A percentile compares a stretch with the other conserved stretches of the same genome.
Evolutionary conservation across 2,797 vertebrate species (phyloP).

Genomic region (Miichthys miiuy): DNA sequence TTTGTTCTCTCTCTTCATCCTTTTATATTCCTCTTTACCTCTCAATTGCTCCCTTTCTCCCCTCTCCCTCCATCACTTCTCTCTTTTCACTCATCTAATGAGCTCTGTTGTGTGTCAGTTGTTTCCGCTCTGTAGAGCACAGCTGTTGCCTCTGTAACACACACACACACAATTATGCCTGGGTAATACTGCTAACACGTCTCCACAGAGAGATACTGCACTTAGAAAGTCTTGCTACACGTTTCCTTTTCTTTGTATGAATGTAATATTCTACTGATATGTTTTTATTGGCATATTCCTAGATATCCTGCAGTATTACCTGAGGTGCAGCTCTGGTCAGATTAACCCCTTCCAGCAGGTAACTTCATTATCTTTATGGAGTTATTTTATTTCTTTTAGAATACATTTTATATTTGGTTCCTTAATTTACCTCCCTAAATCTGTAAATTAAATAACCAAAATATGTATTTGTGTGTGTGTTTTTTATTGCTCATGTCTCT

Average conservation of each 20-base stretch:
- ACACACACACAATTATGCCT: constrained; percentile 5
- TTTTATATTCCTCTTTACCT: constrained; percentile 45
- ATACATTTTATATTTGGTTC: not conserved
- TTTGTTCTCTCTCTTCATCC: constrained; percentile 51
- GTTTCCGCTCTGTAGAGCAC: constrained; percentile 64
- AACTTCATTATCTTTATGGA: constrained; percentile 22
- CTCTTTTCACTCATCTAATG: constrained; percentile 63
- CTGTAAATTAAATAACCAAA: not conserved
- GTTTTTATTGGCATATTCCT: constrained; percentile 34
- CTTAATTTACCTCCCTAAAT: not conserved
- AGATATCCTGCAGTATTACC: constrained; percentile 95
- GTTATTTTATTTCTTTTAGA: not conserved
- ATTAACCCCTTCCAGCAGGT: constrained; percentile 97
- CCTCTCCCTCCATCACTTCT: constrained; percentile 23
- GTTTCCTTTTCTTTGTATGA: not conserved
- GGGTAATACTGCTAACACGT: not conserved
- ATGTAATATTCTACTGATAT: not conserved
- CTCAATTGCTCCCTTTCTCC: constrained; percentile 38
- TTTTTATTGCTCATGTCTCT: constrained; percentile 11
- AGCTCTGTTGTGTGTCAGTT: constrained; percentile 63
- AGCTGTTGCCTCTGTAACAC: constrained; percentile 62
- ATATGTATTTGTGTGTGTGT: constrained; percentile 11
- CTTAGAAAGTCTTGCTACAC: not conserved
- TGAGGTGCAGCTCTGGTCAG: constrained; percentile 89
- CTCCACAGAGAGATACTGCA: constrained; percentile 10